Evolutionary conservation across 2,113 vertebrate species (phyloP), one percentile per base, ranked within the genome.

Genomic region (Sprattus sprattus): DNA sequence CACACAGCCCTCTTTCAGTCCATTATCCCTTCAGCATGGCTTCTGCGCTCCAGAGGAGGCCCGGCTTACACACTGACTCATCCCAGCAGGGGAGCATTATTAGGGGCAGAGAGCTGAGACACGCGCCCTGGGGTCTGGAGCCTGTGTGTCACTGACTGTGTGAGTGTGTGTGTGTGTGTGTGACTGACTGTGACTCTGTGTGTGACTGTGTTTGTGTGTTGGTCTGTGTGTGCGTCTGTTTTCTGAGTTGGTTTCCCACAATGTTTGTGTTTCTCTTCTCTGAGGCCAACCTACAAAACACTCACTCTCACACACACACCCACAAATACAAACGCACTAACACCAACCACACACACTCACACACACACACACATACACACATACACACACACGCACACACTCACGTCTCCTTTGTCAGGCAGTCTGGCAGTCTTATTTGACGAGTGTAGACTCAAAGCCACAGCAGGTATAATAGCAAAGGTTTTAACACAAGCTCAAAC

Each of bases 161-260:
- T 25, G 60, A 25, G 57, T 64, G 57, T 64, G 57, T 64, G 57
- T n/a, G 15, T n/a, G 60, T 64, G 60, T 64, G 54, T 57, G 54
- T 2, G 54, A 5, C 16, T 60, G 54, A 18, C 15, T 60, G 54
- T 60, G 54, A 22, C 18, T 60, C 18, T 10, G 54, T 57, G 54
- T 57, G 54, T 57, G 54, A 15, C 10, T 57, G 54, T 7, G 54
- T 57, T 6, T 57, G 54, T 57, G 54, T 0, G 11, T 15, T 2
- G 2, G 54, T 2, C 8, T 57, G 54, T 57, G 54, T 82, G 85
- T 45, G 57, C 54, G 85, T 50, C 45, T 82, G 60, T 75, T 82
- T 86, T 52, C 15, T 15, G 3, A 52, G 81, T 82, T 54, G 85
- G 85, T 45, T 28, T 45, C 71, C 81, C 11, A 75, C 85, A 83